Evolutionary conservation across 2,113 vertebrate species (phyloP).

Genomic region (Ranitomeya variabilis): DNA sequence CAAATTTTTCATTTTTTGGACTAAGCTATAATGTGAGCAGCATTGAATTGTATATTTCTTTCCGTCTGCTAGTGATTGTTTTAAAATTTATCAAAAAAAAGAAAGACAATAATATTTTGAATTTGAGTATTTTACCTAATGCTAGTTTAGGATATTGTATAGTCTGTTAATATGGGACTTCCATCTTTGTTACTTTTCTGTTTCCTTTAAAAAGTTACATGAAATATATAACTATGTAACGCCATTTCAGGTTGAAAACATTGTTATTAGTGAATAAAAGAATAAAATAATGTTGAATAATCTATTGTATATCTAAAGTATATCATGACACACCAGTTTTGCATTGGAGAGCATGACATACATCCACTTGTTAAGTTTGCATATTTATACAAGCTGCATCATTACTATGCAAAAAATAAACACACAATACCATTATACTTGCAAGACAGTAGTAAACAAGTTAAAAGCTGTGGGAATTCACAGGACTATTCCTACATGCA

Average conservation of each 20-base stretch:
- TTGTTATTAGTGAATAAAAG: too few species aligned
- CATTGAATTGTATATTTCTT: neutral
- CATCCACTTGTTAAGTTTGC: neutral
- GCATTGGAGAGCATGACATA: neutral
- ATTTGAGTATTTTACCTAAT: too few species aligned
- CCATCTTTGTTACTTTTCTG: neutral
- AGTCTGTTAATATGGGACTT: neutral
- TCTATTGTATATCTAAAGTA: neutral
- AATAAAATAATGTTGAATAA: too few species aligned
- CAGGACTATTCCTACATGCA: too few species aligned
- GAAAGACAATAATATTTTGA: too few species aligned
- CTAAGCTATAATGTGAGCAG: neutral
- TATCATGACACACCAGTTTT: neutral
- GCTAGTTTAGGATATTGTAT: neutral
- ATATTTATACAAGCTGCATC: neutral
- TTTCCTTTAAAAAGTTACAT: neutral
- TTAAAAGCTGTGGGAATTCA: neutral
- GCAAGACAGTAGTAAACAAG: neutral
- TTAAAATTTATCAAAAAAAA: neutral
- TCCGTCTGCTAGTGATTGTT: neutral
- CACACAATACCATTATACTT: neutral
- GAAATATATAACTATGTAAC: neutral
- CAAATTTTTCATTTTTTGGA: neutral
- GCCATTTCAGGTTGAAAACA: too few species aligned
- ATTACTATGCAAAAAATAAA: slow-evolving; percentile 25